Conservation (phyloP, 2,888 invertebrate species). For the Rotaria macrura region DNA sequence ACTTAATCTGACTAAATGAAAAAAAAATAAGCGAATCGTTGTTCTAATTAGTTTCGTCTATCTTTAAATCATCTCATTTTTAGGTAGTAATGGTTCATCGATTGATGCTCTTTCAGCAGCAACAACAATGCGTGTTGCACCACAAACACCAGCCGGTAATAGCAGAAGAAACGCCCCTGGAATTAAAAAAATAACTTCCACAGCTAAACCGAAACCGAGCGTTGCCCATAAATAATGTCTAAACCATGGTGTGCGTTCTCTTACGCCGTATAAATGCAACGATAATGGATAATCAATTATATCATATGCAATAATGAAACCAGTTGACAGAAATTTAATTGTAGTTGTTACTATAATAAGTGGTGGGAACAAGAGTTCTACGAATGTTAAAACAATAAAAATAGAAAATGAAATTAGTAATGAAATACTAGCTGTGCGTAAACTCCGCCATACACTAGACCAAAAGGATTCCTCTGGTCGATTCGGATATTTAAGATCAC, state of each 20-base stretch:
- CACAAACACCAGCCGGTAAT: not conserved
- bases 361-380: not conserved
- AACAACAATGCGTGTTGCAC: not conserved
- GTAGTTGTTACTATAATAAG: not conserved
- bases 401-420: not conserved
- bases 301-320: not conserved
- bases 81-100: not conserved
- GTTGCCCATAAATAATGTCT: not conserved
- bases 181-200: not conserved
- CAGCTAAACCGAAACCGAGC: not conserved
- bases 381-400: not conserved
- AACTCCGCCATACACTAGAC: not conserved
- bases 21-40: not conserved
- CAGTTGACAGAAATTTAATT: not conserved
- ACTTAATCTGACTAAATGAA: not conserved
- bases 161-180: not conserved
- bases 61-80: not conserved
- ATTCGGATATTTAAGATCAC: not conserved
- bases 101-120: not conserved
- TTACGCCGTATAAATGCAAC: not conserved
- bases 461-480: not conserved
- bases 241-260: conserved; percentile 1
- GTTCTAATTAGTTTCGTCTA: not conserved
- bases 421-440: not conserved
- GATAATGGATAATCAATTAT: conserved; percentile 18